Base-by-base conservation (phyloP, 2,888 invertebrate species). In the Idaea straminata region DNA sequence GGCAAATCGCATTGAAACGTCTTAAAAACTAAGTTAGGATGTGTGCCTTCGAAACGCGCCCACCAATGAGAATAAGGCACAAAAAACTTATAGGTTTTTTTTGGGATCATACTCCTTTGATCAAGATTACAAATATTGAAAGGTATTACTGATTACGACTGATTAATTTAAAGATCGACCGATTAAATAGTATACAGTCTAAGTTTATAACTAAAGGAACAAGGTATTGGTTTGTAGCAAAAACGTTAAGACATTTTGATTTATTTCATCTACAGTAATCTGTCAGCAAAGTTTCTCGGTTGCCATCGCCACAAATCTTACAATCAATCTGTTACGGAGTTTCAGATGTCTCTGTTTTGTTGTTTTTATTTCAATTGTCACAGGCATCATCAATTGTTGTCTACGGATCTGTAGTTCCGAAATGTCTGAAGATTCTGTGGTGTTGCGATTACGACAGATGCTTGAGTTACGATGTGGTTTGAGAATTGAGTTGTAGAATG, bases 271-370 rank as follows among this genome's bases (percentile, higher is more conserved):
- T 72, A 71, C 71, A 76, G 82, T 81, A 80, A 83, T 83, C 82
- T 79, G 79, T 82, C 82, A 83, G 74, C 73, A 68, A 78, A 81
- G 78, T 83, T 81, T 77, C 79, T 82, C 79, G 76, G 77, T 75
- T 69, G 71, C 81, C 78, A 66, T 79, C 70, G 71, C 81, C 78
- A 66, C 80, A 78, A 83, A 82, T 78, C 81, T 74, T 67, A 71
- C 72, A 73, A 82, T 82, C 82, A 82, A 82, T 82, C 82, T 82
- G 76, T 73, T 69, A 66, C 73, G 62, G 70, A 73, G 76, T 74
- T 77, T 73, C 62, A 69, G 71, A 72, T 69, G 70, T 72, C 72
- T 73, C 71, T 67, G 74, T 77, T 80, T 79, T 76, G 77, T 77
- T 72, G 69, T 78, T 77, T 75, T 79, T 78, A 79, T 79, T 78